Percentiles rank a stretch among this genome's conserved stretches.
These are phyloP conservation scores for Ptychadena robeensis DNA, from an alignment of 2,797 vertebrate genomes.

Conservation along the genomic window DNA sequence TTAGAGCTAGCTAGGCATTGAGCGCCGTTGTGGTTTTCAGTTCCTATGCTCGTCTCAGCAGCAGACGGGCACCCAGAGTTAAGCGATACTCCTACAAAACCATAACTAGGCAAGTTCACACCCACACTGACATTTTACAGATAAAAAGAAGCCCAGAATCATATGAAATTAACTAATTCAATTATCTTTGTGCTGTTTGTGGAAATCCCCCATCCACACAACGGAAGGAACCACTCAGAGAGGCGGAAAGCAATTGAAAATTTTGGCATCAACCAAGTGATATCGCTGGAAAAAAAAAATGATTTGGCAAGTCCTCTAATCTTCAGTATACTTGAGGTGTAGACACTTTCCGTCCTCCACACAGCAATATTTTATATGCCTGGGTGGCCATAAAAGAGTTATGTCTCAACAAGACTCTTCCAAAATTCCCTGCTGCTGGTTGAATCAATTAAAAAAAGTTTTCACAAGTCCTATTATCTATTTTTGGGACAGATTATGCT, in stretches of 20 bases:
- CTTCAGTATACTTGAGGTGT: neutral
- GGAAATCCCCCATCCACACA: slow-evolving; percentile 15
- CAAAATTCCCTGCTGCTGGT: neutral
- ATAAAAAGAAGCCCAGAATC: neutral
- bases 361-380: neutral
- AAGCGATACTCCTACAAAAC: neutral
- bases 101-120: neutral
- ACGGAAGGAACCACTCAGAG: neutral
- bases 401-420: neutral
- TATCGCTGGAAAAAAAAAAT: neutral
- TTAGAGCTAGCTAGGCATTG: neutral
- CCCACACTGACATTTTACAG: neutral
- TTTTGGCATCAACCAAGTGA: slow-evolving; percentile 5
- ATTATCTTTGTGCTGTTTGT: neutral
- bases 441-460: neutral
- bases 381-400: neutral
- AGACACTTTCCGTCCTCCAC: neutral
- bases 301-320: neutral
- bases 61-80: neutral
- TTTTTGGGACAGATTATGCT: neutral
- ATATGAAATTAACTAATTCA: neutral
- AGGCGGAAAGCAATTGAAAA: neutral
- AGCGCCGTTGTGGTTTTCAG: neutral
- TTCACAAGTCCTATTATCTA: neutral
- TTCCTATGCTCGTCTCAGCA: neutral